A percentile compares a stretch with the other conserved stretches of the same genome.
Conservation (phyloP, 1,140 invertebrate genomes). For the Drosophila kepulauana region DNA sequence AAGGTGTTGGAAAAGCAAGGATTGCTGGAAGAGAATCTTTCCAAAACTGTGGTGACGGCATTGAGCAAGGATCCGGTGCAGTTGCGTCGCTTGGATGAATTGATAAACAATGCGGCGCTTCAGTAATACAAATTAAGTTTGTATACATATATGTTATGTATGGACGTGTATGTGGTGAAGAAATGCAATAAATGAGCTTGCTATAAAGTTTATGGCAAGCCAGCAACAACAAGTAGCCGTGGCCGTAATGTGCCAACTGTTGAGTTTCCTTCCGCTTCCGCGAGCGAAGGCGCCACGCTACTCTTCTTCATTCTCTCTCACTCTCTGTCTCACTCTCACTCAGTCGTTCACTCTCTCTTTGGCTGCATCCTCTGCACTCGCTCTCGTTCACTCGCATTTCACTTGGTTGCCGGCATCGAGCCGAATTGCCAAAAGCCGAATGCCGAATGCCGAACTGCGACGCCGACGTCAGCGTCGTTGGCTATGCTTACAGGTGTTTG, state of each 20-base stretch:
- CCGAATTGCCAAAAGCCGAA: conserved; percentile 1
- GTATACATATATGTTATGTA: neutral
- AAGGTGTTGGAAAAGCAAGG: neutral
- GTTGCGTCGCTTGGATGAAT: conserved; percentile 21
- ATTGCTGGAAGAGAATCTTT: neutral
- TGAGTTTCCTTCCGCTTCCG: conserved; percentile 80
- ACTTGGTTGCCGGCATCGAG: conserved; percentile 45
- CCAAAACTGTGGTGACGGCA: conserved; percentile 4
- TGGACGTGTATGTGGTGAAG: neutral
- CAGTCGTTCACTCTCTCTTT: conserved; percentile 1
- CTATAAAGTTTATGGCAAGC: conserved; percentile 14
- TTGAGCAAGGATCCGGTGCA: neutral
- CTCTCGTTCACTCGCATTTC: conserved; percentile 19
- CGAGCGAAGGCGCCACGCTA: conserved; percentile 1
- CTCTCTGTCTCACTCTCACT: conserved; percentile 11
- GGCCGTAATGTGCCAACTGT: conserved; percentile 76
- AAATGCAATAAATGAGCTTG: conserved; percentile 50
- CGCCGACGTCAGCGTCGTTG: conserved; percentile 11
- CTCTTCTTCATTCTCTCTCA: conserved; percentile 5
- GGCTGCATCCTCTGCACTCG: conserved; percentile 1
- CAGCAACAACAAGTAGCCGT: conserved; percentile 59
- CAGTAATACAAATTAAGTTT: neutral
- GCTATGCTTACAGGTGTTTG: conserved; percentile 75
- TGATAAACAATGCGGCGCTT: conserved; percentile 25
- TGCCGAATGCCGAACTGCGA: conserved; percentile 5